Evolutionary conservation across 2,888 invertebrate genomes (phyloP).

Genomic region (Hylaea fasciaria): DNA sequence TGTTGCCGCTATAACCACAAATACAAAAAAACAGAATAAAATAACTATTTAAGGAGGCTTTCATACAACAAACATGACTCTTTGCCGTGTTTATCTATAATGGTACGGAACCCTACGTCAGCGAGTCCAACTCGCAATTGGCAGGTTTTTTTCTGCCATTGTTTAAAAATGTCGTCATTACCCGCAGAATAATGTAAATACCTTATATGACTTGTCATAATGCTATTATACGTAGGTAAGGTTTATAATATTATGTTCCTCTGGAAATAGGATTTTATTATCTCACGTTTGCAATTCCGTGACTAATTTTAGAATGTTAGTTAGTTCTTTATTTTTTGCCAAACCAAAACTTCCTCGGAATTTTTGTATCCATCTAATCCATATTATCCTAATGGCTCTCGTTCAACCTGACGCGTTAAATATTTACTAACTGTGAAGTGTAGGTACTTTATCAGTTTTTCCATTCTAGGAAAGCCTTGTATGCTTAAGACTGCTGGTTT

Average conservation of each 20-base stretch:
- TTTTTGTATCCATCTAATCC: neutral
- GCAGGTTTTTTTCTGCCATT: neutral
- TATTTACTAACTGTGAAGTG: neutral
- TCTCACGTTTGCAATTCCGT: neutral
- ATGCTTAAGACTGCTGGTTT: neutral
- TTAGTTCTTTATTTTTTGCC: neutral
- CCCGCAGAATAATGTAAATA: neutral
- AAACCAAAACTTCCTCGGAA: neutral
- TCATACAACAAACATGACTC: no score
- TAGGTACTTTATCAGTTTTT: neutral
- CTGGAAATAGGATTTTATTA: neutral
- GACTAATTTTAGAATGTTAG: neutral
- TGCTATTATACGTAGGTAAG: no score
- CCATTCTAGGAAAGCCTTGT: neutral
- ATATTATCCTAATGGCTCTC: neutral
- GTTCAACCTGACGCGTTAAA: neutral
- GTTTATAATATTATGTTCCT: no score
- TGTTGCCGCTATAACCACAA: no score
- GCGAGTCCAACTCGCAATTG: no score
- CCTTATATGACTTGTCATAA: neutral
- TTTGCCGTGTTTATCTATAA: no score
- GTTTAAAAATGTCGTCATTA: neutral
- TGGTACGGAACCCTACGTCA: no score
- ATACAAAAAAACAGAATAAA: no score
- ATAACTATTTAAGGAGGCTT: no score